Evolutionary conservation across 2,113 vertebrate genomes (phyloP), one percentile per base, ranked within the genome.

Genomic region (Semnornis frantzii): DNA sequence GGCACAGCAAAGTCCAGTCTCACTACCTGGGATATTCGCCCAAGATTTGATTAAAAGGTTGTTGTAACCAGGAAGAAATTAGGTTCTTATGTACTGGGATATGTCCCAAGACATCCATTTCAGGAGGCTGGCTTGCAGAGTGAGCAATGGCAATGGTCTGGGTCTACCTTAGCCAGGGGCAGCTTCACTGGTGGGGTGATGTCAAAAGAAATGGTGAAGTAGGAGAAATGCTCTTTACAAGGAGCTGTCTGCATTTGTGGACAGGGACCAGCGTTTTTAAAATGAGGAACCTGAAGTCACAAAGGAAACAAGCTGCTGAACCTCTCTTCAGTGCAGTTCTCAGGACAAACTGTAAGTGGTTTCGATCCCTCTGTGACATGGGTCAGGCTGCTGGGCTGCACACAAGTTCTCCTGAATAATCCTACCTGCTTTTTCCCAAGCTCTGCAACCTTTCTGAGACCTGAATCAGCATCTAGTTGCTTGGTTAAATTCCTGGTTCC

Each of bases 11-110:
- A n/a, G 72, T 12, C 37, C 62, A 15, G 57, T 87, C 64, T 76
- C 6, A 3, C 59, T 82, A 93, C 75, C 79, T 80, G 90, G 94
- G 78, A 89, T 3, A 20, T 48, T 87, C 1, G 71, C 60, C 96
- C 92, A 87, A n/a, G 64, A 54, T 92, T 91, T 92, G 89, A 96
- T 95, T 92, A 77, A 95, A 87, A 89, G 60, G 72, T 85, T 93
- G 84, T 70, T 91, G 52, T 60, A 80, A 82, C 59, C 52, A 87
- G 71, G 25, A 52, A 28, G 59, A 89, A 83, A 44, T 44, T n/a
- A 66, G 46, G 46, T 74, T 92, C 17, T 80, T 50, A 1, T 44
- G 82, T 17, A 54, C 73, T 92, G 82, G 91, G 94, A 87, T 8
- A 18, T 11, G 60, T 80, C 92, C 84, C 92, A 94, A 71, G 66